phyloP scores from a whole-genome alignment of 1,140 invertebrate species.

The Drosophila orosa region DNA sequence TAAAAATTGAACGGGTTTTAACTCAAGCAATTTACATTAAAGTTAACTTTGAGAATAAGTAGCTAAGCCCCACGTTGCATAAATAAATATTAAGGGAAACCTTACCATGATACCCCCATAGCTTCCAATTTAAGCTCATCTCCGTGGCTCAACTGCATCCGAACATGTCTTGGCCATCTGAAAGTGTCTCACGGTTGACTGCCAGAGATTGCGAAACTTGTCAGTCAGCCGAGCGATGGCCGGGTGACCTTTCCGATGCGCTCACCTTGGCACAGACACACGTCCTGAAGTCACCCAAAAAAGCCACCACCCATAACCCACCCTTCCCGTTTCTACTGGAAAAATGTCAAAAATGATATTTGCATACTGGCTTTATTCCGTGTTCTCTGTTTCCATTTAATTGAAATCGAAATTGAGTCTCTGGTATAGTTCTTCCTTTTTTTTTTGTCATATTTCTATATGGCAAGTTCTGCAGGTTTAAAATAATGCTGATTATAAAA shows the following conservation, averaged over 20 bases:
- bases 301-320: not conserved
- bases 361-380: slow-evolving; percentile 49
- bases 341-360: slow-evolving; percentile 71
- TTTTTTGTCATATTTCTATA: not conserved
- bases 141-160: not conserved
- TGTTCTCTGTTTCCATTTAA: slow-evolving; percentile 41
- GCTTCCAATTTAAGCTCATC: slow-evolving; percentile 5
- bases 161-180: slow-evolving; percentile 27
- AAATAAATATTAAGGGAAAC: not conserved
- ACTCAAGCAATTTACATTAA: not conserved
- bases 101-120: not conserved
- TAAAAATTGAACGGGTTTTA: too few species aligned
- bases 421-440: slow-evolving; percentile 1
- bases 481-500: not conserved
- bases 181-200: slow-evolving; percentile 20
- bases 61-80: too few species aligned
- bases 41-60: not conserved
- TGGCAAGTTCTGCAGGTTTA: not conserved
- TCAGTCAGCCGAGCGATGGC: slow-evolving; percentile 11
- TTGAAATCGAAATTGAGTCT: slow-evolving; percentile 57
- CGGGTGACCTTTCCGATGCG: slow-evolving; percentile 20
- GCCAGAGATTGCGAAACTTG: slow-evolving; percentile 37
- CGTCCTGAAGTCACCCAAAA: not conserved
- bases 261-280: slow-evolving; percentile 19
- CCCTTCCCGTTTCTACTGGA: slow-evolving; percentile 31